These are phyloP conservation scores for Indicator indicator DNA, from an alignment of 2,113 vertebrate genomes.

Conservation along the genomic window DNA sequence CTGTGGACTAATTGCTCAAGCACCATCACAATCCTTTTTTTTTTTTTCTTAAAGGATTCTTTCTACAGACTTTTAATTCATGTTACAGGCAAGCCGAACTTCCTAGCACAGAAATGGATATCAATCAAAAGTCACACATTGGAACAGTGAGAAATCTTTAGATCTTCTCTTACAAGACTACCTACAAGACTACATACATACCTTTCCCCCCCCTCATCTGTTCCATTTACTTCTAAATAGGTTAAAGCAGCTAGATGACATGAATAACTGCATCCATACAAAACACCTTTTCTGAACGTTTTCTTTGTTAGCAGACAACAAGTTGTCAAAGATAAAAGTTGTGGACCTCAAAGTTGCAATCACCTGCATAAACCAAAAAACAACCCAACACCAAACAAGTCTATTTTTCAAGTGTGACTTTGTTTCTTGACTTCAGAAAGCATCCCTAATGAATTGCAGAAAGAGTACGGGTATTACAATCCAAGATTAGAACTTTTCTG, in stretches of 20 bases:
- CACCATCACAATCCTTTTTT: neutral
- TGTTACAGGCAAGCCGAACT: neutral
- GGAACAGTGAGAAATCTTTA: neutral
- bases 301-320: neutral
- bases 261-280: neutral
- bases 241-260: neutral
- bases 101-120: neutral
- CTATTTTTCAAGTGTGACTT: neutral
- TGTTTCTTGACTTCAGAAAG: neutral
- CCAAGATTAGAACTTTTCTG: neutral
- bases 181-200: neutral
- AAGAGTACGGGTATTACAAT: neutral
- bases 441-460: neutral
- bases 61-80: neutral
- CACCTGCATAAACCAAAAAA: no score
- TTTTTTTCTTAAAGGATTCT: neutral
- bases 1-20: neutral
- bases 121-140: neutral
- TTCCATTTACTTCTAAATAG: neutral
- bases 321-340: neutral
- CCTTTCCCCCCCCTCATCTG: no score
- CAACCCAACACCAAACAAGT: neutral
- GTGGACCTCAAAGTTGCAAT: neutral
- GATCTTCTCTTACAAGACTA: neutral
- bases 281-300: neutral